A percentile compares a stretch with the other conserved stretches of the same genome.
Conservation (phyloP, 2,888 invertebrate species). For the Andrena bicolor region DNA sequence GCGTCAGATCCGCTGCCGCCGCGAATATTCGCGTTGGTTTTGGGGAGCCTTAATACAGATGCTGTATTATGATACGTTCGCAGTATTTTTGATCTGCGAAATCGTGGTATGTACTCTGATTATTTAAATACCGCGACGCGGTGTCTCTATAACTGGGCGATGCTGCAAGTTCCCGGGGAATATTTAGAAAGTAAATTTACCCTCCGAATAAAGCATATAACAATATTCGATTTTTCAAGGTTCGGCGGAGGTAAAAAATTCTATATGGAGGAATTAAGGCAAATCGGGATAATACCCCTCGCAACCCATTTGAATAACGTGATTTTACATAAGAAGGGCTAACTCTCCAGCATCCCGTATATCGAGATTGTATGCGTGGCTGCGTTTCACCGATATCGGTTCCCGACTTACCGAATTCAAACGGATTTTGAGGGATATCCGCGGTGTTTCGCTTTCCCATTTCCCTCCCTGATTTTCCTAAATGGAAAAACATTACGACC, state of each 20-base stretch:
- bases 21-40: too few relatives aligned
- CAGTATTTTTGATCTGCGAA: neutral
- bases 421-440: constrained; percentile 53
- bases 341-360: constrained; percentile 1
- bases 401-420: constrained; percentile 50
- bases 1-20: too few relatives aligned
- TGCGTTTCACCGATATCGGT: constrained; percentile 39
- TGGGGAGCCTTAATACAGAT: neutral
- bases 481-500: constrained; percentile 73
- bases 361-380: constrained; percentile 41
- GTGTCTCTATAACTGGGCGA: neutral
- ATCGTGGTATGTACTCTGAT: neutral
- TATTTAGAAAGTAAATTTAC: neutral
- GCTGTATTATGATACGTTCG: too few relatives aligned
- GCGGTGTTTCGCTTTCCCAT: constrained; percentile 29
- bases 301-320: constrained; percentile 18
- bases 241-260: neutral
- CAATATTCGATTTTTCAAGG: neutral
- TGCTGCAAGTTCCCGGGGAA: neutral
- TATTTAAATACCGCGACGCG: too few relatives aligned
- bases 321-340: constrained; percentile 15
- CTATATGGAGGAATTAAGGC: neutral
- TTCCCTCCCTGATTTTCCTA: constrained; percentile 61
- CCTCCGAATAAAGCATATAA: neutral
- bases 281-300: constrained; percentile 16